phyloP scores from a whole-genome alignment of 2,797 vertebrate species.

The Syndactyla subalaris region DNA sequence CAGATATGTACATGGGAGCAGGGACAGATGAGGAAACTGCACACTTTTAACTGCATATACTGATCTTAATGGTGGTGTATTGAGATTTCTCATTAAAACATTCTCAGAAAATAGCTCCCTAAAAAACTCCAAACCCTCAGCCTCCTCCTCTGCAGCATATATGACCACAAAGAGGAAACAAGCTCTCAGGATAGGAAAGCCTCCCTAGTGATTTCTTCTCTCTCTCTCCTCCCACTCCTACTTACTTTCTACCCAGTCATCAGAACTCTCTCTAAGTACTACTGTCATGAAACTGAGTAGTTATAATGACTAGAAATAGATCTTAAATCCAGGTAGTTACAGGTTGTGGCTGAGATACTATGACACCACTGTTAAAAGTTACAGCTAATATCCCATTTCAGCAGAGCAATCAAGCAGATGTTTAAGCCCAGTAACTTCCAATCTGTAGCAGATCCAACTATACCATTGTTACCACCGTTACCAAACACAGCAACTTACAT shows the following conservation, averaged over 20 bases:
- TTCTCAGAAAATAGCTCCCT: not conserved
- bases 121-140: not conserved
- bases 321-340: not conserved
- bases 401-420: not conserved
- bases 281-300: not conserved
- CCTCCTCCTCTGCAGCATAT: not conserved
- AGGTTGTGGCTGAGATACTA: not conserved
- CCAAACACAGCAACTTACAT: not conserved
- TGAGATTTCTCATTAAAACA: not conserved
- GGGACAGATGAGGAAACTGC: not conserved
- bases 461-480: not conserved
- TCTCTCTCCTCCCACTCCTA: not conserved
- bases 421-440: not conserved
- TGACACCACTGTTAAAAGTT: not conserved
- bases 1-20: accelerated
- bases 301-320: not conserved
- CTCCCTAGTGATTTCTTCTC: not conserved
- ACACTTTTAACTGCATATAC: not conserved
- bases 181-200: not conserved
- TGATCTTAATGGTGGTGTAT: not conserved
- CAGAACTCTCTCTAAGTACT: not conserved
- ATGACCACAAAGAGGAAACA: not conserved
- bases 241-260: not conserved
- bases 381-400: not conserved
- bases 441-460: not conserved